Percentiles rank a stretch among this genome's conserved stretches.
These are phyloP conservation scores for Salticus scenicus DNA, from an alignment of 2,888 invertebrate species.

Conservation along the genomic window DNA sequence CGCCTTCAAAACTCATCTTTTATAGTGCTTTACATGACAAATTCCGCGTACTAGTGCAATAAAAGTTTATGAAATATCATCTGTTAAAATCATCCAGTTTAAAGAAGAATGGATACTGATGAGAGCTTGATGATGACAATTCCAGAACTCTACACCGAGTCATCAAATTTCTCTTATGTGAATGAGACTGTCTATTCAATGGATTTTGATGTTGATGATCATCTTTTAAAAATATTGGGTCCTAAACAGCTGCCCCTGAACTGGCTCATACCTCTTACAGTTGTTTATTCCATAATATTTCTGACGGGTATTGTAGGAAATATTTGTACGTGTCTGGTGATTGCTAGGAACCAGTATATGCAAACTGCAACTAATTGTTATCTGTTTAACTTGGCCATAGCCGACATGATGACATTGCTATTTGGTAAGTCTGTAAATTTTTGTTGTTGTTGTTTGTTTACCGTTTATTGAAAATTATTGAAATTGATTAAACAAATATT, in stretches of 20 bases:
- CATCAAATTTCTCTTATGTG: neutral
- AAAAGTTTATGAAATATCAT: neutral
- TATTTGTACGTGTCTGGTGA: constrained; percentile 74
- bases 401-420: constrained; percentile 75
- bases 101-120: neutral
- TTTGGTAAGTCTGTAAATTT: constrained; percentile 74
- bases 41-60: neutral
- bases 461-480: neutral
- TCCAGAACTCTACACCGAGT: neutral
- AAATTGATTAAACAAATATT: too few relatives aligned
- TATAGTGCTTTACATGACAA: constrained; percentile 63
- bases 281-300: constrained; percentile 74
- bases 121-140: neutral
- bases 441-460: neutral
- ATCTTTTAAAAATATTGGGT: constrained; percentile 72
- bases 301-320: constrained; percentile 74
- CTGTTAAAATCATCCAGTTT: neutral
- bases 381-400: constrained; percentile 75
- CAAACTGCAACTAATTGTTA: constrained; percentile 75
- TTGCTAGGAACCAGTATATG: constrained; percentile 75
- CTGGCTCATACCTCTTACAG: constrained; percentile 74
- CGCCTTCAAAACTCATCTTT: constrained; percentile 39
- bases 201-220: constrained; percentile 33
- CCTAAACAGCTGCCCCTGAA: constrained; percentile 73
- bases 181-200: neutral